Evolutionary conservation across 2,797 vertebrate genomes (phyloP).

Genomic region (Trichosurus vulpecula): DNA sequence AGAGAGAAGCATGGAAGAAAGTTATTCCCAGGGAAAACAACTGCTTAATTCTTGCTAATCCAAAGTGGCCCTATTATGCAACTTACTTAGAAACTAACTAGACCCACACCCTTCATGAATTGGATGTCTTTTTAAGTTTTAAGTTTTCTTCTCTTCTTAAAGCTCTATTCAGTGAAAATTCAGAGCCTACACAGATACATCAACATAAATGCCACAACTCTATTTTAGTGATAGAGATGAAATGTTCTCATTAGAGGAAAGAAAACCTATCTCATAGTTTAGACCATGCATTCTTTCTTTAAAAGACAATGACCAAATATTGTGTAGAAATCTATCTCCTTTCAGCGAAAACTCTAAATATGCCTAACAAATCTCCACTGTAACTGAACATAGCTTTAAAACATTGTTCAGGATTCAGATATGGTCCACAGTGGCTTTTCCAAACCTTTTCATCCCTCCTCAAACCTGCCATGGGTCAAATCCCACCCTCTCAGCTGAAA

Average conservation of each 20-base stretch:
- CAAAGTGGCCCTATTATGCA: constrained; percentile 80
- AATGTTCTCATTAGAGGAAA: constrained; percentile 20
- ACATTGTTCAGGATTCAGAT: neutral
- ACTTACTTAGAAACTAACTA: constrained; percentile 80
- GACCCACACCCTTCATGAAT: constrained; percentile 77
- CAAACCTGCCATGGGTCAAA: neutral
- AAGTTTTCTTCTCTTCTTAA: constrained; percentile 77
- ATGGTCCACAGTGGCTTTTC: neutral
- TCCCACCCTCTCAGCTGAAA: neutral
- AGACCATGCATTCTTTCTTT: neutral
- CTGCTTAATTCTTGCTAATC: constrained; percentile 81
- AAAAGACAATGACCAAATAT: neutral
- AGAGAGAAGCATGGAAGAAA: constrained; percentile 78
- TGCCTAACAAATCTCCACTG: neutral
- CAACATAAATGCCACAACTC: constrained; percentile 68
- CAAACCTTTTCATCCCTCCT: neutral
- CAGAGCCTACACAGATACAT: constrained; percentile 74
- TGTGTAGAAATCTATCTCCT: neutral
- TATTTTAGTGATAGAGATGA: constrained; percentile 71
- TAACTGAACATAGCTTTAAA: neutral
- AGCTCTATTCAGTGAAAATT: constrained; percentile 78
- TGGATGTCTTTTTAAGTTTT: constrained; percentile 72
- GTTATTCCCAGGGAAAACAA: constrained; percentile 82
- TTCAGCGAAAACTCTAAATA: neutral
- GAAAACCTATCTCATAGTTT: neutral